These are phyloP conservation scores for Drosophila helvetica DNA, from an alignment of 2,888 invertebrate genomes.

Conservation along the genomic window DNA sequence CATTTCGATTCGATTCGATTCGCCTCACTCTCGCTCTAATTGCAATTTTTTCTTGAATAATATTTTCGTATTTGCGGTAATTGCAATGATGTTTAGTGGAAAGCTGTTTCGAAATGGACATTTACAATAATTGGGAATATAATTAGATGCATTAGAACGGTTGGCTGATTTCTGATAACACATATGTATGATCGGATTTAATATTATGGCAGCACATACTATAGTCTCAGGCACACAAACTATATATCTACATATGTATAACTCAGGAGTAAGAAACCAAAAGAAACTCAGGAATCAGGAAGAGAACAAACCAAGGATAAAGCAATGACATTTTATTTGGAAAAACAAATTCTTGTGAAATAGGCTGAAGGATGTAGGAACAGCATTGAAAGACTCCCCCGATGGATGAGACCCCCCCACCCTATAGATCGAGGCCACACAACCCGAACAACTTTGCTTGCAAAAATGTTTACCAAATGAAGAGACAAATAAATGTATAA, in stretches of 20 bases:
- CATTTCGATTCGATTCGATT: conserved; percentile 7
- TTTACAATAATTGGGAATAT: conserved; percentile 5
- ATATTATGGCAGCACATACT: conserved; percentile 16
- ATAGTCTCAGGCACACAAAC: conserved; percentile 27
- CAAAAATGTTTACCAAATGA: conserved; percentile 12
- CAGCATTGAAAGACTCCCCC: neutral
- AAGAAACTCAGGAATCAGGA: neutral
- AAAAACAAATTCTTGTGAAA: neutral
- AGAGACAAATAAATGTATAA: conserved; percentile 8
- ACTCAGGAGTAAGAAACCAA: conserved; percentile 1
- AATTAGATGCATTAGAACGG: conserved; percentile 3
- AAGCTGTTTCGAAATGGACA: conserved; percentile 11
- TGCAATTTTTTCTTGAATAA: conserved; percentile 27
- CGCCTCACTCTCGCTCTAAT: conserved; percentile 13
- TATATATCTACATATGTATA: neutral
- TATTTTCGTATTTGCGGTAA: conserved; percentile 25
- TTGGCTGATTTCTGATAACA: conserved; percentile 11
- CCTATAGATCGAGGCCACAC: conserved; percentile 20
- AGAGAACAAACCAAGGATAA: neutral
- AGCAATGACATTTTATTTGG: neutral
- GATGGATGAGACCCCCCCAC: neutral
- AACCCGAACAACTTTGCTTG: conserved; percentile 36
- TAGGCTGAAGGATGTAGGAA: neutral
- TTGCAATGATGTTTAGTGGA: conserved; percentile 14
- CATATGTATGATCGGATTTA: neutral